Conservation (phyloP, 2,113 vertebrate species). For the Tauraco erythrolophus region DNA sequence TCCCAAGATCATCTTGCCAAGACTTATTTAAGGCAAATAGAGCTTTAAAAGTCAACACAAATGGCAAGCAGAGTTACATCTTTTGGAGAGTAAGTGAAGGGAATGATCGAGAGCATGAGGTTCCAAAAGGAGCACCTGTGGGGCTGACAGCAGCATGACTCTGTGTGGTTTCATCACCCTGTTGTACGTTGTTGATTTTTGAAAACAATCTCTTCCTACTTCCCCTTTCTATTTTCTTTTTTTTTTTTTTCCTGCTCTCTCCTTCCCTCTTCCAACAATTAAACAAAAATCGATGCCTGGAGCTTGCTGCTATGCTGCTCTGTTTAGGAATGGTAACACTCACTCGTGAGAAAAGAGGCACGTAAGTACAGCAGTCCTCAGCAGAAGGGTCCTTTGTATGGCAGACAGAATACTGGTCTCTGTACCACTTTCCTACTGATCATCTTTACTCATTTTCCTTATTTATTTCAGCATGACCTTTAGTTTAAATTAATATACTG, state of each 20-base stretch:
- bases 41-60: background rate
- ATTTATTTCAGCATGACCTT: background rate
- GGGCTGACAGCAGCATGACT: background rate
- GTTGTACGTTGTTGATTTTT: background rate
- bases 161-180: background rate
- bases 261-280: background rate
- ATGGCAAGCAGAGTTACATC: background rate
- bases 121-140: background rate
- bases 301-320: background rate
- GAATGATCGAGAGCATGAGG: background rate
- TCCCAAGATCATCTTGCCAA: background rate
- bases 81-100: rapidly evolving
- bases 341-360: background rate
- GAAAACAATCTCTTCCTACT: background rate
- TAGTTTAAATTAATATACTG: background rate
- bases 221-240: background rate
- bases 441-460: background rate
- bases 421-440: background rate
- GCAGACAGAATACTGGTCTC: background rate
- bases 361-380: background rate
- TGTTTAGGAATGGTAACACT: background rate
- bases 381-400: background rate
- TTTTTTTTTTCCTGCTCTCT: background rate
- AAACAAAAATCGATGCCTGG: background rate
- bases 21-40: background rate